Evolutionary conservation across 2,888 invertebrate genomes (phyloP), one percentile per base, ranked within the genome.

Genomic region (Ectobius pallidus): DNA sequence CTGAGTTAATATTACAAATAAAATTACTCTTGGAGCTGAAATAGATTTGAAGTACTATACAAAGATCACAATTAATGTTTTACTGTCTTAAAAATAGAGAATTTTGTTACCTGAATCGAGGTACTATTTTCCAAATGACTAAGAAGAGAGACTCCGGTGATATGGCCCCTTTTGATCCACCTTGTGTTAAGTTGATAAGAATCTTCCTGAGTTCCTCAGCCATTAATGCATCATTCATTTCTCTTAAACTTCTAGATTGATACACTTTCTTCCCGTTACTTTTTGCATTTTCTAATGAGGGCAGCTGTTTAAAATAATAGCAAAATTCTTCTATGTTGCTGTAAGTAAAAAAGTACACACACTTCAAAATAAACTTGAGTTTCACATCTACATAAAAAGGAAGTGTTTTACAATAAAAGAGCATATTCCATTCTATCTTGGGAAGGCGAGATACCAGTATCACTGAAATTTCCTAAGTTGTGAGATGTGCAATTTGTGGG

Each of bases 261-360:
- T 89, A 88, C 61, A 88, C 86, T 69, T 88, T 81, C 68, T 88
- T 81, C 0, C 89, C 88, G 69, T 74, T 76, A 34, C 62, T 71
- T 34, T 75, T 75, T 34, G 88, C 86, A 4, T 84, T 85, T 79
- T 93, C 92, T 76, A 93, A 82, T 2, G 91, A 89, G 14, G 93
- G 93, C 81, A 93, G 84, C 81, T 91, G 89, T 81, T 91, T 92
- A 78, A 94, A 91, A 82, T 93, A 94, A 79, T 90, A 90, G 83
- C 92, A 92, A 81, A 94, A 94, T 80, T 92, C 91, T 81, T 92
- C 91, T 80, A 93, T 93, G 82, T 93, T 93, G 81, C 93, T 93
- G 84, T 58, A 78, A 79, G 73, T 20, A 49, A 16, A 63, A 7
- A 32, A 20, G 20, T 34, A 34, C 11, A n/a, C n/a, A n/a, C n/a